phyloP scores from a whole-genome alignment of 2,888 invertebrate genomes.

The Thumatha senex region DNA sequence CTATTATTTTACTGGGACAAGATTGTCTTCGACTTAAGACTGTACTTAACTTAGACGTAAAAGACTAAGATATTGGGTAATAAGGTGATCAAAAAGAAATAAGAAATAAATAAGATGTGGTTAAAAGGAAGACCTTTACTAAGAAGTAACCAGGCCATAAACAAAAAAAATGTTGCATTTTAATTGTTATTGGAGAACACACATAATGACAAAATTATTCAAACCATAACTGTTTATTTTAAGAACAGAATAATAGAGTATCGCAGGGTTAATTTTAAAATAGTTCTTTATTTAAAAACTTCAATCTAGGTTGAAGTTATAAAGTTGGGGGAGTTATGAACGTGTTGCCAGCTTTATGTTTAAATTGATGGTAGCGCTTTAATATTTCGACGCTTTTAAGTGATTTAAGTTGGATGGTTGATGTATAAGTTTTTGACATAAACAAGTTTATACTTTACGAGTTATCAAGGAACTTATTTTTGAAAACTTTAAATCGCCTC shows the following conservation, averaged over 20 bases:
- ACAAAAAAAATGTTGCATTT: too few relatives aligned
- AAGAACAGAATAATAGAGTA: neutral
- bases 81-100: too few relatives aligned
- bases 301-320: constrained; percentile 22
- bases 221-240: too few relatives aligned
- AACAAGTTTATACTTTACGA: constrained; percentile 24
- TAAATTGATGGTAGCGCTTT: constrained; percentile 25
- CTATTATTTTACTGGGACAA: too few relatives aligned
- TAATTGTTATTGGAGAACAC: too few relatives aligned
- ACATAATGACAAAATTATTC: too few relatives aligned
- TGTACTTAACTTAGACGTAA: too few relatives aligned
- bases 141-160: too few relatives aligned
- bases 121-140: too few relatives aligned
- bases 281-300: constrained; percentile 7
- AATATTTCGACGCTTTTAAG: constrained; percentile 19
- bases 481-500: neutral
- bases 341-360: constrained; percentile 13
- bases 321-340: constrained; percentile 19
- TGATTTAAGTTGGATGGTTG: constrained; percentile 21
- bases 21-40: too few relatives aligned
- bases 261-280: neutral
- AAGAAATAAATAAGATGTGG: too few relatives aligned
- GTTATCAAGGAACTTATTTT: neutral
- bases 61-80: too few relatives aligned
- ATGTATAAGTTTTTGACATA: constrained; percentile 18